Evolutionary conservation across 1,140 invertebrate species (phyloP), one percentile per base, ranked within the genome.

Genomic region (Schlechtendalia chinensis): DNA sequence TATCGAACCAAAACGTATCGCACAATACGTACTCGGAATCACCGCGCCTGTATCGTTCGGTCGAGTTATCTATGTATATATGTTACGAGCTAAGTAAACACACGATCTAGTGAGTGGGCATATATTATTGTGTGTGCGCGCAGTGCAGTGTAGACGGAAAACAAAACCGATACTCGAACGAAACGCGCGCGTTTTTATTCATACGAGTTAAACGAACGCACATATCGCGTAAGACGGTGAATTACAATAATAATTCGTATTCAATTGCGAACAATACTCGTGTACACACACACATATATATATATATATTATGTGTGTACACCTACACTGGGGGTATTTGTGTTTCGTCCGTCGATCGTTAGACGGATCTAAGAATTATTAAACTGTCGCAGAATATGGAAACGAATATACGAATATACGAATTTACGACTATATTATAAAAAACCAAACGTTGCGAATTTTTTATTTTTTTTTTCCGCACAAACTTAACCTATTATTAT

Each of bases 191-290:
- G 14, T 45, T 39, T n/a, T n/a, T n/a, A 45, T 65, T 65, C 39
- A 65, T 32, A 65, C 24, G 24, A 59, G 24, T 8, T 39, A 16
- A 6, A 61, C 24, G 6, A 65, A 65, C 6, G 32, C 32, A 65
- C 19, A 65, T 39, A 39, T 39, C 3, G 8, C 8, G 8, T 32
- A 12, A 45, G 19, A 32, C 19, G 12, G 32, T n/a, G 19, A 65
- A 22, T 65, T n/a, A 22, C 63, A 65, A 39, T 65, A 39, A 39
- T 39, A 65, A 39, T 65, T 65, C n/a, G 3, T 65, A 65, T 19
- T 65, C 19, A 11, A 65, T 32, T 65, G n/a, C 5, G 29, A 39
- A 39, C 32, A 39, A 39, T 39, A 39, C 32, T 39, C 32, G 32
- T 39, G 32, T 39, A 39, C 32, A 39, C 3, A 39, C n/a, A n/a